Evolutionary conservation across 2,797 vertebrate genomes (phyloP).

Genomic region (Loris lydekkerianus): DNA sequence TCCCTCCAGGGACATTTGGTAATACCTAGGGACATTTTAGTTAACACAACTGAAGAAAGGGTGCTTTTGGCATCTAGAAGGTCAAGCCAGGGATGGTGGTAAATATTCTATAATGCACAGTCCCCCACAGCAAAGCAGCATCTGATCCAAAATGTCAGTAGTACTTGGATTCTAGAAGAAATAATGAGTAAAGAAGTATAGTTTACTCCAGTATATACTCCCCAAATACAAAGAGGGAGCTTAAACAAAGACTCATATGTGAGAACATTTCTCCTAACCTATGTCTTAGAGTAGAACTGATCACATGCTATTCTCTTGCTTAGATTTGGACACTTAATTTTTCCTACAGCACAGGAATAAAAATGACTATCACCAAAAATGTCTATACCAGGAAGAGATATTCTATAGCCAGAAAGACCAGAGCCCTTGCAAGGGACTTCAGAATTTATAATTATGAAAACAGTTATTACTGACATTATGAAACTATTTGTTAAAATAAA

Average conservation of each 20-base stretch:
- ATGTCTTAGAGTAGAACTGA: not conserved
- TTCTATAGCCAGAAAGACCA: not conserved
- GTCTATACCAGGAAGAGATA: not conserved
- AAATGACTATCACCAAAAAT: not conserved
- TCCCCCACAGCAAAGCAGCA: not conserved
- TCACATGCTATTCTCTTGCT: not conserved
- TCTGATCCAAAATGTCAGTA: not conserved
- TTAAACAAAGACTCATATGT: accelerated
- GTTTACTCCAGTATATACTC: accelerated
- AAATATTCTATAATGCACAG: not conserved
- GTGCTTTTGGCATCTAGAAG: not conserved
- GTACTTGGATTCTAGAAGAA: not conserved
- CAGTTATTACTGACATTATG: not conserved
- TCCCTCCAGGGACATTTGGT: not conserved
- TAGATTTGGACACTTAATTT: not conserved
- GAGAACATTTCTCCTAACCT: not conserved
- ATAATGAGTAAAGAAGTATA: not conserved
- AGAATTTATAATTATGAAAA: not conserved
- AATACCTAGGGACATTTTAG: not conserved
- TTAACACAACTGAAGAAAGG: not conserved
- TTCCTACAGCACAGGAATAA: not conserved
- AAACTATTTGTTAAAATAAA: not conserved
- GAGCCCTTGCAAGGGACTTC: not conserved
- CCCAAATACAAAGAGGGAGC: not conserved
- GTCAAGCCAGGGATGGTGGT: not conserved